Conservation (phyloP, 1,140 invertebrate species). For the Sinonovacula constricta region DNA sequence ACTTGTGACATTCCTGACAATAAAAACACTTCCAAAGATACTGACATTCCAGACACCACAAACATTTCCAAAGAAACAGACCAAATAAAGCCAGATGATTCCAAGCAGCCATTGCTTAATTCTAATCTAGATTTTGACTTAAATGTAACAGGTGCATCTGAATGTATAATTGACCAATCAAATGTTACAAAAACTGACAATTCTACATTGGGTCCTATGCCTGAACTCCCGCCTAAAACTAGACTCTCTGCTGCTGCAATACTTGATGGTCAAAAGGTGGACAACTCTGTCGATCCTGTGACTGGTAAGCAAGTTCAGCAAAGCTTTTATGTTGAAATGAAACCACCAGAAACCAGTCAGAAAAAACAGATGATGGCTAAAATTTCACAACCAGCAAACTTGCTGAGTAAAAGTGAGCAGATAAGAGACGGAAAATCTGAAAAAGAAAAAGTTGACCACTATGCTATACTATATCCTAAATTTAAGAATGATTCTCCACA, state of each 20-base stretch:
- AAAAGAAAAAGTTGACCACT: constrained; percentile 36
- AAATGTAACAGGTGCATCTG: too few species aligned
- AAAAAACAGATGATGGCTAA: neutral
- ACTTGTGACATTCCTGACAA: too few species aligned
- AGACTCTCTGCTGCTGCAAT: neutral
- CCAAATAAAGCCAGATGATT: too few species aligned
- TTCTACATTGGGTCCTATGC: constrained; percentile 7
- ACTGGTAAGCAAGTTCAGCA: constrained; percentile 24
- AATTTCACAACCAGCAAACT: too few species aligned
- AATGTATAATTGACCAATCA: constrained; percentile 34
- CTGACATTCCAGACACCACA: constrained; percentile 28
- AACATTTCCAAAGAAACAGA: constrained; percentile 14
- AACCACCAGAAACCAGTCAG: neutral
- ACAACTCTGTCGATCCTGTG: constrained; percentile 24
- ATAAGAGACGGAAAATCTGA: neutral
- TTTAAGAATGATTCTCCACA: constrained; percentile 29
- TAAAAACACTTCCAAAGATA: neutral
- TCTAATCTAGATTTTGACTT: too few species aligned
- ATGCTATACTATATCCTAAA: constrained; percentile 49
- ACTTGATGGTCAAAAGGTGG: too few species aligned
- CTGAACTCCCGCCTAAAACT: neutral
- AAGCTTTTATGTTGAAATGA: constrained; percentile 40
- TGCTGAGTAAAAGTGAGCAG: too few species aligned
- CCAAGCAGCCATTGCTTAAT: too few species aligned
- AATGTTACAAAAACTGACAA: constrained; percentile 6